Evolutionary conservation across 2,888 invertebrate species (phyloP), one percentile per base, ranked within the genome.

Genomic region (Lasioglossum oenotherae): DNA sequence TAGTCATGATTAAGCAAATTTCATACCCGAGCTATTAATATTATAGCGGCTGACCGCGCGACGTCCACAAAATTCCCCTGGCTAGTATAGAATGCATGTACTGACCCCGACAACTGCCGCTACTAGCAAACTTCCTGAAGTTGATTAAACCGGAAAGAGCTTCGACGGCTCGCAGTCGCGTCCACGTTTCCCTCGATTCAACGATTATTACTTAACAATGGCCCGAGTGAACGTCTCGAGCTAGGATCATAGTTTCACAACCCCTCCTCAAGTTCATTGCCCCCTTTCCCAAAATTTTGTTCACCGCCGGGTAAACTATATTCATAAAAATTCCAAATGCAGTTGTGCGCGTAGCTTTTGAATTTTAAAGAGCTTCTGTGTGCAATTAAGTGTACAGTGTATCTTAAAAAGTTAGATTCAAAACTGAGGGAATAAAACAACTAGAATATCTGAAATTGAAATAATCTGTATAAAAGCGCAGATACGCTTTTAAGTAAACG

Each of bases 1-100:
- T 90, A 90, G 88, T 91, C 91, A 90, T 90, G 90, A 92, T 91
- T 91, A 91, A 90, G 87, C 89, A 88, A 90, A 92, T 92, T 91
- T 89, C 90, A 88, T 90, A 91, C 86, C 76, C 85, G 69, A 64
- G 78, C 90, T 88, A 90, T 92, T 91, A 92, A 92, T 92, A 91
- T 92, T 91, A 89, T 86, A 92, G 87, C 74, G 85, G 87, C 74
- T 87, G 87, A 88, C 87, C 89, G 85, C 86, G 78, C 85, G 85
- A 88, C 89, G 88, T 89, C 89, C 89, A 91, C 92, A 91, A 92
- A 91, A 91, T 91, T 92, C 92, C 92, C 92, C 80, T 75, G 89
- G 85, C 90, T 92, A 88, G 89, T 92, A 90, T 88, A 90, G 83
- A 91, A 92, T 91, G 90, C 89, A 92, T 92, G 76, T 82, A 89